Evolutionary conservation across 2,113 vertebrate genomes (phyloP), one percentile per base, ranked within the genome.

Genomic region (Myotis yumanensis): DNA sequence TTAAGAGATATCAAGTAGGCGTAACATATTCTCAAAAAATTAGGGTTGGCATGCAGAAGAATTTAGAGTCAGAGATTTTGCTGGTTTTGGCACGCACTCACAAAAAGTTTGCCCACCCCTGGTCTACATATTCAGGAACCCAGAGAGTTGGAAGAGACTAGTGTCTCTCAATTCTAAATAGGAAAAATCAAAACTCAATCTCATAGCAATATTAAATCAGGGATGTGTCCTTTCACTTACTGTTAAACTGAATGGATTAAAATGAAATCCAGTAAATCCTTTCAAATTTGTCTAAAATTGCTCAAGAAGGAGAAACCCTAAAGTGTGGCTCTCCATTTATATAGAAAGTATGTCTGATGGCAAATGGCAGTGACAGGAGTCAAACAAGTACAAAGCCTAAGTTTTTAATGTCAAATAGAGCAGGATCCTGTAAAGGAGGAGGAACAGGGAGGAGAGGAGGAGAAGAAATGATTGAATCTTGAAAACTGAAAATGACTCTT

Each of bases 221-320:
- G 18, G 3, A 12, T 66, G 30, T 57, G 6, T 46, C 32, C 40
- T 92, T 80, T 46, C 2, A 64, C 0, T 52, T 68, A 71, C 20
- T 86, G 18, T 66, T 77, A 25, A 81, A 54, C 40, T 76, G 9
- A 54, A 52, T 62, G 20, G 10, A 57, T 80, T 66, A 84, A 32
- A 5, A 66, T 71, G 18, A 93, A 93, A 80, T 5, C 46, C 11
- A 57, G 46, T 28, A 93, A 93, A 64, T 81, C 11, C 7, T 85
- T 92, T 76, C 14, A 79, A 79, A 52, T n/a, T 72, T 16, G 28
- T 66, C 51, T 94, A 85, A 89, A 93, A 66, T 40, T 91, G 22
- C 30, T 91, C 72, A 76, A 86, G 6, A 32, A 93, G 46, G 85
- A 93, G 62, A 73, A 90, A 30, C 6, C 3, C 68, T 59, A 7